Base-by-base conservation (phyloP, 2,797 vertebrate genomes). In the Cyclura pinguis region DNA sequence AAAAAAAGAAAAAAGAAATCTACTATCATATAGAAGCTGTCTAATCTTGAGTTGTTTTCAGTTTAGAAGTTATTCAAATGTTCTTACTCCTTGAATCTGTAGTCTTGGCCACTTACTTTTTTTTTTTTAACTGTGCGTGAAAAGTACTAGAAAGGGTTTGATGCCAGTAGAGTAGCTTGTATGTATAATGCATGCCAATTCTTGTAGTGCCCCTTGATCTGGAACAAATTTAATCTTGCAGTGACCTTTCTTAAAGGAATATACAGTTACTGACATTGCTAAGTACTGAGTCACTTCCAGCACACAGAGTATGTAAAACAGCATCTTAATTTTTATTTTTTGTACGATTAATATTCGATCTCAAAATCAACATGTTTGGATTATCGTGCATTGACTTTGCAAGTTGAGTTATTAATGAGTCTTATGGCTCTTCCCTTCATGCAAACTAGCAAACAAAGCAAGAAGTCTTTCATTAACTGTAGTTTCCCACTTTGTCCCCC, bases 211-310 rank as follows among this genome's bases (percentile, higher is more conserved):
- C 95, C 95, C 89, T 92, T 91, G 92, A 90, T 93, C 78, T 88
- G 89, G 89, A 95, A 95, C 87, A 93, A 89, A 95, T 96, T 94
- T 93, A 89, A 95, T 94, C 92, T 96, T 94, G 90, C 89, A 91
- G 55, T 93, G 94, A 94, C 95, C 93, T 93, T 95, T 95, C 90
- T 87, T 94, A 90, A 90, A 92, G 85, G 94, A 64, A 52, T 0
- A 73, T 90, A 82, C 77, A 82, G 64, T 91, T 93, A 86, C 92
- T 96, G 93, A 93, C 87, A 50, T 85, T 92, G 88, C 88, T 93
- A 22, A 74, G n/a, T 90, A 24, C 76, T 69, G 64, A 91, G 81
- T 94, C 91, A 18, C 38, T 82, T n/a, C 62, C 77, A 90, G 62
- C 82, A 85, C 91, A 93, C 38, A 83, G 91, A 89, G 6, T 86